Base-by-base conservation (phyloP, 35 echinoderm and acorn worm genomes). In the Strongylocentrotus purpuratus region DNA sequence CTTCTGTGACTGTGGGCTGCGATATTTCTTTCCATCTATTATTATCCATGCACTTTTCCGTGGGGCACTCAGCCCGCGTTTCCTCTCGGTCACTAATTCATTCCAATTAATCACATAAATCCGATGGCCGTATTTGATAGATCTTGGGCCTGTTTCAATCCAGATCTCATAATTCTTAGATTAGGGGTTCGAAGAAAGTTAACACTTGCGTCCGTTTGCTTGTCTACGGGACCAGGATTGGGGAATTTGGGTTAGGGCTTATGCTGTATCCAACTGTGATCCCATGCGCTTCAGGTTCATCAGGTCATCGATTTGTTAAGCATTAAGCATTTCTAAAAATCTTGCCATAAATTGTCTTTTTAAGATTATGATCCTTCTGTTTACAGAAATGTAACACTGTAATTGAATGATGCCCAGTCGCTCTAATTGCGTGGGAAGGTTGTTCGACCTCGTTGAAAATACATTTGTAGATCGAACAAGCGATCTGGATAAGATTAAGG, bases 121-220 rank as follows among this genome's bases (percentile, higher is more conserved):
- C 65, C 25, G 8, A 78, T 9, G 65, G 65, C 65, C 65, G 65
- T 78, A 78, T 78, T 78, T 78, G 65, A 78, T 78, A 22, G 25
- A 78, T 78, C 65, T 78, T 22, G 20, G 65, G 65, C 65, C 65
- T 78, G 65, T 78, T 78, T 78, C 65, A n/a, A 28, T 78, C 20
- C 65, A 78, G 65, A n/a, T 78, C 65, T 78, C 65, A 78, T 78
- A 78, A 78, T 78, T 78, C 65, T 78, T 28, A 78, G 65, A 78
- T 78, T 78, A 78, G 65, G 65, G 65, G 65, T 78, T 78, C 65
- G 65, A 78, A 78, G 65, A 78, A 78, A 78, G 65, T 78, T 78
- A 78, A 78, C 65, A 78, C 65, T 78, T 78, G 65, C 5, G 20
- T 78, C 28, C 25, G 22, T 78, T 78, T 78, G 65, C 65, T 78